Percentiles rank a stretch among this genome's conserved stretches.
Conservation (phyloP, 2,888 invertebrate species). For the Pollenia griseotomentosa region DNA sequence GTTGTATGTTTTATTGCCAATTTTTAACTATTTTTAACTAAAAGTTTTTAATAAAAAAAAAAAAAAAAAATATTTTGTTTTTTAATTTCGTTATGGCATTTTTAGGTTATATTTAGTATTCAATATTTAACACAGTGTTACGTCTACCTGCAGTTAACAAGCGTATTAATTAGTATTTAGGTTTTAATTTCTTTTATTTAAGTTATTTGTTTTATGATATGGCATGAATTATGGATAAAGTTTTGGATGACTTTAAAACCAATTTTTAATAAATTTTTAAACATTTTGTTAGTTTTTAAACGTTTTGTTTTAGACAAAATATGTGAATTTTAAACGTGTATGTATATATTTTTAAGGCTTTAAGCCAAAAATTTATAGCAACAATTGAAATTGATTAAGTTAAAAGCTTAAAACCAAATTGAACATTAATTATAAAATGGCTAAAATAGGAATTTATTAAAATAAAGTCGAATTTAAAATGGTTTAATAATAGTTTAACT, state of each 20-base stretch:
- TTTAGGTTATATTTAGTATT: conserved; percentile 19
- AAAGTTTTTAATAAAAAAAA: conserved; percentile 23
- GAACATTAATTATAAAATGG: too few species aligned
- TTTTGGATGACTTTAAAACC: not conserved
- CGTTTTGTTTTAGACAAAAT: not conserved
- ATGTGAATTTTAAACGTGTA: not conserved
- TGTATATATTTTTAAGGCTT: too few species aligned
- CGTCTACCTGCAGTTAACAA: conserved; percentile 9
- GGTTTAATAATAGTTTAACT: not conserved
- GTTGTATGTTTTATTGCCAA: conserved; percentile 62
- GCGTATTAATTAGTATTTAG: conserved; percentile 48
- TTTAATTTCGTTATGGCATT: conserved; percentile 20
- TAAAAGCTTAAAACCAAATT: too few species aligned
- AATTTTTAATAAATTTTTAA: not conserved
- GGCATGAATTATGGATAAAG: not conserved
- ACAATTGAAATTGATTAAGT: not conserved
- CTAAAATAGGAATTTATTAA: too few species aligned
- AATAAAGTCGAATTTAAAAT: not conserved
- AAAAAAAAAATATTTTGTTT: not conserved
- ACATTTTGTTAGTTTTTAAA: conserved; percentile 1
- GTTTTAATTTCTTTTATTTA: conserved; percentile 25
- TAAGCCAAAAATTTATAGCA: not conserved
- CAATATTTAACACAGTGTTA: conserved; percentile 37
- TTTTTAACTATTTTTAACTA: conserved; percentile 48
- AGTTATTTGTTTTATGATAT: not conserved